Percentiles rank a stretch among this genome's conserved stretches.
These are phyloP conservation scores for Hozukius guyotensis DNA, from an alignment of 2,797 vertebrate species.

Conservation along the genomic window DNA sequence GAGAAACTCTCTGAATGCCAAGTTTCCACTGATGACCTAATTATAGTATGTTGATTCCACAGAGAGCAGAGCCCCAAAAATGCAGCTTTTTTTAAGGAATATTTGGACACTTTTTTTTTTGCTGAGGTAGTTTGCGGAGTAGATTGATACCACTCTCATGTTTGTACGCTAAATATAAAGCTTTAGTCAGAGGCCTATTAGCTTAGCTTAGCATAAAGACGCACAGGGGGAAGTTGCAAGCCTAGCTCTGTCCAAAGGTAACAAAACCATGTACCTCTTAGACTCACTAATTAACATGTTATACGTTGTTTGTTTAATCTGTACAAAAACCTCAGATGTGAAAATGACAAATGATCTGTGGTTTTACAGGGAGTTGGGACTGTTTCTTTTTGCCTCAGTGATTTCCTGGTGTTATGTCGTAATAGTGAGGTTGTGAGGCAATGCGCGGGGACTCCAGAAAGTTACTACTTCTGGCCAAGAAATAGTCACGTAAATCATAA, in stretches of 20 bases:
- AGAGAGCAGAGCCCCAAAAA: background rate
- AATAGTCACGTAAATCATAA: background rate
- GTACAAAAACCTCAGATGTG: background rate
- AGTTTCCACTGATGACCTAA: background rate
- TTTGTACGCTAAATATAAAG: background rate
- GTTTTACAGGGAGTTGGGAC: background rate
- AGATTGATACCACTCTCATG: background rate
- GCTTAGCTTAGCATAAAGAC: background rate
- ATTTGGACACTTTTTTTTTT: background rate
- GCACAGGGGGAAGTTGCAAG: background rate
- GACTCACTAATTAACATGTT: background rate
- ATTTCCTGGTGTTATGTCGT: background rate
- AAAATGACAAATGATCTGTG: no score
- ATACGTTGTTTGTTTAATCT: background rate
- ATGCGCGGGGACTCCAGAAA: background rate
- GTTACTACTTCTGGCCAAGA: background rate
- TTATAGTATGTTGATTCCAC: background rate
- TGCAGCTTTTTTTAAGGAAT: background rate
- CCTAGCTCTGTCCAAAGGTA: background rate
- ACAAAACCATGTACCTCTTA: background rate
- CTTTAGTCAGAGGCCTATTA: background rate
- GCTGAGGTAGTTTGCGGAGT: background rate
- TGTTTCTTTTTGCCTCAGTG: background rate
- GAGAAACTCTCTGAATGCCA: background rate
- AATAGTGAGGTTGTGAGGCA: background rate